Conservation (phyloP, 1,140 invertebrate species). For the Habropoda laboriosa region DNA sequence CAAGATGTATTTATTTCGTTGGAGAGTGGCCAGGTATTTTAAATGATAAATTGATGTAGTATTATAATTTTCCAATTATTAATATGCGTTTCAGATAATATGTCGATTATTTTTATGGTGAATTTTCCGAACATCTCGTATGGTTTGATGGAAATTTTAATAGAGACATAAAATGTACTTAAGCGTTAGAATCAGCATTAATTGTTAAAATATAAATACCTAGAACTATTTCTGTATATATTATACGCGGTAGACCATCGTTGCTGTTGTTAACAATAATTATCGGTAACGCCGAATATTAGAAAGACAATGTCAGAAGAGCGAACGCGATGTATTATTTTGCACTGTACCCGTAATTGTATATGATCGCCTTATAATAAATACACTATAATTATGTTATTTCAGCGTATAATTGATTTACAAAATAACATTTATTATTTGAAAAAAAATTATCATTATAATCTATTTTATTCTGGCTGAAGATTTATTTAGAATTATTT, state of each 20-base stretch:
- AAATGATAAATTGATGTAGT: background rate
- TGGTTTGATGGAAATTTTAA: background rate
- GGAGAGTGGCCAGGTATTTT: background rate
- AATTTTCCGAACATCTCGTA: background rate
- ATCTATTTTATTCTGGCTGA: background rate
- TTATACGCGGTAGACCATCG: slow-evolving; percentile 3
- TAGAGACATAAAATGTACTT: slow-evolving; percentile 48
- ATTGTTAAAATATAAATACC: background rate
- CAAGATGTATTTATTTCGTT: background rate
- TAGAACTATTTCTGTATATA: slow-evolving; percentile 27
- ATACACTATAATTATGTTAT: slow-evolving; percentile 66
- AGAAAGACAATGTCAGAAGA: background rate
- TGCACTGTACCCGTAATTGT: slow-evolving; percentile 65
- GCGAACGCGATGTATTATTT: slow-evolving; percentile 33
- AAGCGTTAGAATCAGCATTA: slow-evolving; percentile 11
- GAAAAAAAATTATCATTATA: too few species aligned
- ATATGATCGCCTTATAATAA: slow-evolving; percentile 71
- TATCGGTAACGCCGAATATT: background rate
- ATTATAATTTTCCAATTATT: background rate
- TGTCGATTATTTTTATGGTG: background rate
- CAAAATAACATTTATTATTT: too few species aligned
- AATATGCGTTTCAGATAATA: background rate
- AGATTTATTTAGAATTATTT: background rate
- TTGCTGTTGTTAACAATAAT: slow-evolving; percentile 34
- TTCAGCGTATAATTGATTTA: background rate